These are phyloP conservation scores for Leiothrix lutea DNA, from an alignment of 2,113 vertebrate species.

Conservation along the genomic window DNA sequence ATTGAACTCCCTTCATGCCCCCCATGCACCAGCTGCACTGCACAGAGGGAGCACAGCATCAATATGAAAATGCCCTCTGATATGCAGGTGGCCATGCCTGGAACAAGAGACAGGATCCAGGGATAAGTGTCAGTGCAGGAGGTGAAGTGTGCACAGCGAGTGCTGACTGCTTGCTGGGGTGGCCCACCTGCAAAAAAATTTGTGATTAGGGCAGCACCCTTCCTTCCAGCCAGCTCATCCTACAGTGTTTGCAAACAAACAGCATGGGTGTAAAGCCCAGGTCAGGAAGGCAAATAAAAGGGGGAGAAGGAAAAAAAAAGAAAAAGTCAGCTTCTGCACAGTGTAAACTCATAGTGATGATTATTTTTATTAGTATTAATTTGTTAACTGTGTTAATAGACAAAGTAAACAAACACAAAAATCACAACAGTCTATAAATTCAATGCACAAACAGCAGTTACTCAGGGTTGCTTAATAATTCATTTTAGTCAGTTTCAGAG, in stretches of 20 bases:
- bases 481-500: slow-evolving; percentile 19
- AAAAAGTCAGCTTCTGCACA: neutral
- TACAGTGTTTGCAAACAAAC: neutral
- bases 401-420: neutral
- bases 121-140: rapidly evolving
- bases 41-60: neutral
- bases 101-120: neutral
- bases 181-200: neutral
- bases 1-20: neutral
- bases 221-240: neutral
- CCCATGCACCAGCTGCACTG: neutral
- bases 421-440: neutral
- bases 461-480: slow-evolving; percentile 44
- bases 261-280: neutral
- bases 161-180: neutral
- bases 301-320: rapidly evolving
- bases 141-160: neutral
- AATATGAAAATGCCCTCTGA: neutral
- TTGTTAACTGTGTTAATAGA: neutral
- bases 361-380: neutral
- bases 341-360: neutral
- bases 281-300: neutral
- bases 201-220: neutral
- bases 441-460: neutral
- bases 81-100: neutral